These are phyloP conservation scores for Ophiothrix spiculata DNA, from an alignment of 35 echinoderm and acorn worm species.

Conservation along the genomic window DNA sequence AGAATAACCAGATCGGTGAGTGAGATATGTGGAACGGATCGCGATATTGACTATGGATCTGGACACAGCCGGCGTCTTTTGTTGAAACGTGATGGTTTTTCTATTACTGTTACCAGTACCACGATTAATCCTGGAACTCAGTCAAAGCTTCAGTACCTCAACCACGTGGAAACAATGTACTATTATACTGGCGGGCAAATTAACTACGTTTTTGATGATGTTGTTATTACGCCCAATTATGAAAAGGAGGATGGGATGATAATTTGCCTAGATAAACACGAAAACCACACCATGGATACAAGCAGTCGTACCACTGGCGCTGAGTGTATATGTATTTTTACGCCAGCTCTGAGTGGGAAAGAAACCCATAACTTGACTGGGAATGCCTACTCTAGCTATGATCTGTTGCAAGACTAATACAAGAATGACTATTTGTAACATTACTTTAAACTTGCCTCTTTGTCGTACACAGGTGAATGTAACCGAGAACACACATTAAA, in stretches of 20 bases:
- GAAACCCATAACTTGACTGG: not conserved
- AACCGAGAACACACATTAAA: too few species aligned
- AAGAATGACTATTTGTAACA: too few species aligned
- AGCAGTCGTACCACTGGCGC: not conserved
- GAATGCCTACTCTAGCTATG: not conserved
- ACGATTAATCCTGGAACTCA: not conserved
- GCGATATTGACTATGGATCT: conserved; percentile 18
- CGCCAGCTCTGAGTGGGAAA: not conserved
- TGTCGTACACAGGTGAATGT: too few species aligned
- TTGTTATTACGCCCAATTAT: not conserved
- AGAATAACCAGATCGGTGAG: not conserved
- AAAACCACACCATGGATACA: not conserved
- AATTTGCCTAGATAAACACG: conserved; percentile 8
- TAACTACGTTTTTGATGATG: conserved; percentile 9
- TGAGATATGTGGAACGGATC: conserved; percentile 2
- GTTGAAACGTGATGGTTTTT: conserved; percentile 16
- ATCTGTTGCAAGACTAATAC: too few species aligned
- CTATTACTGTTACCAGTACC: not conserved
- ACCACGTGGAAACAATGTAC: conserved; percentile 9
- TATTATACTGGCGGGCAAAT: not conserved
- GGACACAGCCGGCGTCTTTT: conserved; percentile 22
- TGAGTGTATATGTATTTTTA: conserved; percentile 15
- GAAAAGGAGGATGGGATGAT: not conserved
- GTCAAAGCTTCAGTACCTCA: not conserved
- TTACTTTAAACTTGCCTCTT: too few species aligned